Evolutionary conservation across 1,140 invertebrate species (phyloP), one percentile per base, ranked within the genome.

Genomic region (Tetragnatha versicolor): DNA sequence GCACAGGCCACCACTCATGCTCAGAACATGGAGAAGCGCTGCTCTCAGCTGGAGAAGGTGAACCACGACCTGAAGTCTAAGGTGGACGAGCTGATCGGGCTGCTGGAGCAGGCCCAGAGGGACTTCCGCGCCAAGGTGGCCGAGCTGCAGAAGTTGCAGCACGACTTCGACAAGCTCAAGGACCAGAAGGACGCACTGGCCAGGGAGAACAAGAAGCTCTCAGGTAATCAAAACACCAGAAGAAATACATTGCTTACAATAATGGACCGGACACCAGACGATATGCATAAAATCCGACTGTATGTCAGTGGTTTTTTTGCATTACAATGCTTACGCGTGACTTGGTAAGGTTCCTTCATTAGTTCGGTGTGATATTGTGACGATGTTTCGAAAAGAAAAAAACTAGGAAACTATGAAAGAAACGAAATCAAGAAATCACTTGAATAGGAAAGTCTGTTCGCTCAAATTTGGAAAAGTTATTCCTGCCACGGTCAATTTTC

Each of bases 141-240:
- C 58, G 96, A 98, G 85, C 88, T 98, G 76, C 91, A 93, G 85
- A 93, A 94, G 83, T 87, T 94, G 83, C 90, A 89, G 76, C 93
- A 95, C 83, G 94, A 97, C 86, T 90, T 96, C 83, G 96, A 98
- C 87, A 98, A 97, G 88, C 94, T 95, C 78, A 91, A 95, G 81
- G 96, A 98, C 85, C 90, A 94, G 83, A 97, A 96, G 88, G 95
- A 96, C 83, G 91, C 91, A 82, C 89, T 98, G 63, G 90, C 90
- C 81, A 91, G 96, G 83, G 96, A 98, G 85, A 97, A 97, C 89
- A 97, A 97, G 91, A 98, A 98, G 89, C 88, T 98, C 84, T 89
- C 90, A 85, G 94, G 94, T 96, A 85, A 37, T 29, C 37, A 49
- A 25, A 22, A n/a, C n/a, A n/a, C n/a, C n/a, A n/a, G n/a, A n/a